Conservation (phyloP, 2,888 invertebrate species). For the Tetropium fuscum region DNA sequence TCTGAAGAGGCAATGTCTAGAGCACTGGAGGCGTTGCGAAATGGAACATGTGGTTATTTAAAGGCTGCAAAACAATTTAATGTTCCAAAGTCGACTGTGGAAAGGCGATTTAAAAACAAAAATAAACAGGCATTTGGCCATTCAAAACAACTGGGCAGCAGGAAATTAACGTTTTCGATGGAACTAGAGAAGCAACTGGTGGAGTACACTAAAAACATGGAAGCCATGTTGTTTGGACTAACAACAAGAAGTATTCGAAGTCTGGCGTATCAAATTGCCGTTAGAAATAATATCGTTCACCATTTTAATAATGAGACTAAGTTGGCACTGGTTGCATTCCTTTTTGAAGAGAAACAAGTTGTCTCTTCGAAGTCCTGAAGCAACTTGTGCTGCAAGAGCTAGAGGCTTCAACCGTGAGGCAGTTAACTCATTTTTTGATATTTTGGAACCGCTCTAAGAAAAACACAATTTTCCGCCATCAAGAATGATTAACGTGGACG, state of each 20-base stretch:
- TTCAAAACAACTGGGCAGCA: background rate
- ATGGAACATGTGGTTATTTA: background rate
- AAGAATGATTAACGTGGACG: background rate
- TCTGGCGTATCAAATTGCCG: background rate
- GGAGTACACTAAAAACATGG: background rate
- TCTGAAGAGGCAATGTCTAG: background rate
- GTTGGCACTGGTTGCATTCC: conserved; percentile 5
- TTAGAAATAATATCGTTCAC: background rate
- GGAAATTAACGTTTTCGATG: background rate
- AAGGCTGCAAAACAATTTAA: background rate
- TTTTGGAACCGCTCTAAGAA: background rate
- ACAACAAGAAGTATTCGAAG: background rate
- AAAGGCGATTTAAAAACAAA: conserved; percentile 13
- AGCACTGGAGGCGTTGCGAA: background rate
- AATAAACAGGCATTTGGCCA: conserved; percentile 5
- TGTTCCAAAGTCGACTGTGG: conserved; percentile 8
- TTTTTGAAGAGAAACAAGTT: background rate
- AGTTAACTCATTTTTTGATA: conserved; percentile 5
- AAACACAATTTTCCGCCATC: background rate
- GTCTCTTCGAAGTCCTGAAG: conserved; percentile 6
- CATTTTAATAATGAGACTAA: conserved; percentile 18
- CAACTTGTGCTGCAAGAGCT: conserved; percentile 10
- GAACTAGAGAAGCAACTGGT: background rate
- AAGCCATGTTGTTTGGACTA: background rate
- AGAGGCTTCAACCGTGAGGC: conserved; percentile 6